Percentiles rank a stretch among this genome's conserved stretches.
phyloP scores from a whole-genome alignment of 2,888 invertebrate species.

The Caenorhabditis sinica region DNA sequence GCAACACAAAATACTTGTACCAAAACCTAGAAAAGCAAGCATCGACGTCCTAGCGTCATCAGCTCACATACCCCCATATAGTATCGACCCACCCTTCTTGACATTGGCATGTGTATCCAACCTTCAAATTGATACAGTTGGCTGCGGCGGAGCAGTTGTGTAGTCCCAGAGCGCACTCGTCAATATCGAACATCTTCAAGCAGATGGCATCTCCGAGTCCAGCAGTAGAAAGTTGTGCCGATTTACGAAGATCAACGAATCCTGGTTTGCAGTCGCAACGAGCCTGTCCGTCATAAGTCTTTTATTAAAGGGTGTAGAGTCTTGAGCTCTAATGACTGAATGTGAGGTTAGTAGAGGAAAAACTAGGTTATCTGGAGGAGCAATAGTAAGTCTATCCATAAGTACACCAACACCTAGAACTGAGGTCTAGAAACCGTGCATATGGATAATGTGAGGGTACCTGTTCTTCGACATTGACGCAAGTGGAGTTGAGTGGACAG shows the following conservation, averaged over 20 bases:
- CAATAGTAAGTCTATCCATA: background rate
- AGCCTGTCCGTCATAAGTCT: conserved; percentile 70
- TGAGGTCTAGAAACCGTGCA: background rate
- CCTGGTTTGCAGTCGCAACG: conserved; percentile 77
- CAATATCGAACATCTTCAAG: conserved; percentile 67
- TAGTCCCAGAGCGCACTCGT: conserved; percentile 81
- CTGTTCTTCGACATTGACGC: conserved; percentile 89
- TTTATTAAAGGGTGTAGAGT: conserved; percentile 31
- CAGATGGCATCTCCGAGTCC: conserved; percentile 73
- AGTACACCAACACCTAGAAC: background rate
- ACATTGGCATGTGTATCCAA: conserved; percentile 77
- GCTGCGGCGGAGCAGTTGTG: conserved; percentile 81
- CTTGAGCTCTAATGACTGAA: background rate
- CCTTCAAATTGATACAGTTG: conserved; percentile 78
- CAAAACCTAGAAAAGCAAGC: background rate
- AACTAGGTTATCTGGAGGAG: conserved; percentile 44
- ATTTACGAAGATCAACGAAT: conserved; percentile 77
- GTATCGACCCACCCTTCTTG: conserved; percentile 69
- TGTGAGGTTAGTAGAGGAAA: conserved; percentile 48
- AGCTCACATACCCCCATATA: background rate
- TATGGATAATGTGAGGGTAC: conserved; percentile 13
- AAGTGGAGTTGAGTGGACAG: conserved; percentile 93
- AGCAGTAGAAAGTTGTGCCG: conserved; percentile 68
- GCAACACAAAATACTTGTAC: too few species aligned
- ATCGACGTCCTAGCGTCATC: background rate